Percentiles rank a stretch among this genome's conserved stretches.
Evolutionary conservation across 2,113 vertebrate genomes (phyloP).

Genomic region (Gopherus flavomarginatus): DNA sequence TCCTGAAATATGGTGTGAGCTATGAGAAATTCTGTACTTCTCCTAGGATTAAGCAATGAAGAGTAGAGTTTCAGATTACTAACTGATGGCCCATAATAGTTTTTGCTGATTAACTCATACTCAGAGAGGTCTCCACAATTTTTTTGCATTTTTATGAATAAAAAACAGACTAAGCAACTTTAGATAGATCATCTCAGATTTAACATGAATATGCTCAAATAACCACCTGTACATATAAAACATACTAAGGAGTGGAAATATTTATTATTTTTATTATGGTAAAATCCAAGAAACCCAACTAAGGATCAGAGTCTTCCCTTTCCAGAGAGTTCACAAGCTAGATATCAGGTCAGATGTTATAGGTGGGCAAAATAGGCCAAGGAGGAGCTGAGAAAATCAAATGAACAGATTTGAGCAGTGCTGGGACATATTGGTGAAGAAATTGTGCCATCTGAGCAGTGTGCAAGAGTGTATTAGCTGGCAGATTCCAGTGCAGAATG

Average conservation of each 20-base stretch:
- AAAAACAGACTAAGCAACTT: neutral
- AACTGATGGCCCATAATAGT: too few relatives aligned
- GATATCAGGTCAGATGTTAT: neutral
- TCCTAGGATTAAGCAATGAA: too few relatives aligned
- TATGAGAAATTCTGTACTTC: too few relatives aligned
- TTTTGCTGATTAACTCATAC: neutral
- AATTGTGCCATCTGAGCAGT: neutral
- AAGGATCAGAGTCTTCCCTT: neutral
- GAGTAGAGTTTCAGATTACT: too few relatives aligned
- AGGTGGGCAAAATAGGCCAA: neutral
- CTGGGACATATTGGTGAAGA: fast-evolving
- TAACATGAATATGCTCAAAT: neutral
- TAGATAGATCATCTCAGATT: neutral
- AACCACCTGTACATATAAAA: neutral
- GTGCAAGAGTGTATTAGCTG: neutral
- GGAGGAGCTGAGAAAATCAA: neutral
- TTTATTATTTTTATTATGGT: neutral
- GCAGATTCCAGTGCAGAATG: neutral
- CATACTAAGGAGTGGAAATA: neutral
- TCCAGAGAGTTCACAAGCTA: too few relatives aligned
- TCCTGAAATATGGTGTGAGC: too few relatives aligned
- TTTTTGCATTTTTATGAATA: neutral
- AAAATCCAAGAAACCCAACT: neutral
- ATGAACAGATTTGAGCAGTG: neutral
- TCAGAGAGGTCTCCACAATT: neutral